Base-by-base conservation (phyloP, 1,140 invertebrate species). In the Arctopsyche grandis region DNA sequence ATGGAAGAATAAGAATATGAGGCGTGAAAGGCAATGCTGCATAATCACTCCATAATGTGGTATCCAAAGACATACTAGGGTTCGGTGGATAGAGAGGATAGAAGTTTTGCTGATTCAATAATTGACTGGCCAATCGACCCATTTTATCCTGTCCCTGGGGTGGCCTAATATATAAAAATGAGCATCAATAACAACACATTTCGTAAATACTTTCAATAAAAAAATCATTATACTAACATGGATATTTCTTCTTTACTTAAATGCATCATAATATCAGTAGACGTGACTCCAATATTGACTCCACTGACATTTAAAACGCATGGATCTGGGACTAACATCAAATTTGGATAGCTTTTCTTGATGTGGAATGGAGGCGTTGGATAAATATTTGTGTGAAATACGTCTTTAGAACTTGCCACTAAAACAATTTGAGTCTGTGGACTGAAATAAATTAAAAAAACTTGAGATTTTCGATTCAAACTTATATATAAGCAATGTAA, bases 1-100 rank as follows among this genome's bases (percentile, higher is more conserved):
- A 97, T 1, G 96, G 96, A 80, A 96, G 84, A 58, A 98, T 86
- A 0, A 98, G 86, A 9, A 98, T 81, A 84, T 98, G 95, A 0
- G 96, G 96, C 66, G 91, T 91, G 69, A 89, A 85, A 12, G 92
- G 87, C 76, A 96, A 88, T 74, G 91, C 89, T 10, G 91, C 91
- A 85, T 92, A 90, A 80, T 91, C 89, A 48, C 93, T 90, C 87
- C 93, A 93, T 56, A 94, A 86, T 70, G 90, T 88, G 14, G 91
- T 90, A 85, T 97, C 95, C 3, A 94, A 83, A 82, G 91, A 91
- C 9, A 94, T 84, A 66, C 92, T 91, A 79, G 91, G 87, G 24
- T 88, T 85, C n/a, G 93, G 90, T 76, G 95, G 95, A 86, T 93
- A 93, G 10, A 97, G 84, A 12, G 96, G 96, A 86, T 96, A 96